These are phyloP conservation scores for Tupaia tana DNA, from an alignment of 2,113 vertebrate species.

Conservation along the genomic window DNA sequence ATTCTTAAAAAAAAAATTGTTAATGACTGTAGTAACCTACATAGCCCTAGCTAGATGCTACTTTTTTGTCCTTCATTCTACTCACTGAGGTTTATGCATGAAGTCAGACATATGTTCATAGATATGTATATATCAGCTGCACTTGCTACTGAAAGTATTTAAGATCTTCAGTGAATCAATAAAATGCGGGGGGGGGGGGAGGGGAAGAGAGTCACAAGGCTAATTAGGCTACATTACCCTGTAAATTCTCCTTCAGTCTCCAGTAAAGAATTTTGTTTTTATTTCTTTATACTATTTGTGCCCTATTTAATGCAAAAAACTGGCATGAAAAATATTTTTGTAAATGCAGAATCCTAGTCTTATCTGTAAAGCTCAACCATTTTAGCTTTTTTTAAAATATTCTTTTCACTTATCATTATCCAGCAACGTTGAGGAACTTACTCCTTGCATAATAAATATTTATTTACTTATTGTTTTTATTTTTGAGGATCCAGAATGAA, in stretches of 20 bases:
- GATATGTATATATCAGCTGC: too few relatives aligned
- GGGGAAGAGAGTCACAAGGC: too few relatives aligned
- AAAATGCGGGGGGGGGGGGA: too few relatives aligned
- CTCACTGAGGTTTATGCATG: too few relatives aligned
- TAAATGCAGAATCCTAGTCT: constrained; percentile 26
- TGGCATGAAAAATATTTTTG: constrained; percentile 44
- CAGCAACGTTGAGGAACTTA: background rate
- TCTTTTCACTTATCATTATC: background rate
- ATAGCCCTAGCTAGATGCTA: too few relatives aligned
- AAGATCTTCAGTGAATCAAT: too few relatives aligned
- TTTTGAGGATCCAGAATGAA: constrained; percentile 1
- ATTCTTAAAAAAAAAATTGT: too few relatives aligned
- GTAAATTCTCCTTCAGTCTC: background rate
- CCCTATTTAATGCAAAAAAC: constrained; percentile 14
- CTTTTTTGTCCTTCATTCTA: too few relatives aligned
- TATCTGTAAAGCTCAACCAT: constrained; percentile 16
- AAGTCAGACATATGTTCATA: too few relatives aligned
- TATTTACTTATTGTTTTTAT: background rate
- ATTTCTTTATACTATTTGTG: constrained; percentile 28
- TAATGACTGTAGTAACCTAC: too few relatives aligned
- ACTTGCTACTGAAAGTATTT: too few relatives aligned
- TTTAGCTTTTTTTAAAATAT: background rate
- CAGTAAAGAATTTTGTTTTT: background rate
- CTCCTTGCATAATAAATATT: background rate
- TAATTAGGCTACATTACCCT: background rate